Percentiles rank a stretch among this genome's conserved stretches.
Conservation (phyloP, 92 coral and sea anemone species). For the Umimayanthus kanabou region DNA sequence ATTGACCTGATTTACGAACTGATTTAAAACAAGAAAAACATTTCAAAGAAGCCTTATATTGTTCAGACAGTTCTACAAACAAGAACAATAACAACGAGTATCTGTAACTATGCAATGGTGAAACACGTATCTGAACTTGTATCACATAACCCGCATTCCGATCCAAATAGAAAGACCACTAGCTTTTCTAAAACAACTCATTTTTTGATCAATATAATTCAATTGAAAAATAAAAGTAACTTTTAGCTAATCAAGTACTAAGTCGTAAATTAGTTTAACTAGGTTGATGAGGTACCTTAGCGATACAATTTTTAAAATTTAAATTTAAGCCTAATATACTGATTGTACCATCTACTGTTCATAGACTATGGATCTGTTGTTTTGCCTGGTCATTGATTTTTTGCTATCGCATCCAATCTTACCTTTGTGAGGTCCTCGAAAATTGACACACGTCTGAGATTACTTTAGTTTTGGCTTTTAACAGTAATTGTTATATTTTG, state of each 20-base stretch:
- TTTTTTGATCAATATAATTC: slow-evolving; percentile 3
- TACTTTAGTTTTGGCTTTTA: neutral
- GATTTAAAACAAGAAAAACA: slow-evolving; percentile 17
- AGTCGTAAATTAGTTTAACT: neutral
- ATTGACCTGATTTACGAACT: neutral
- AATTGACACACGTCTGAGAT: neutral
- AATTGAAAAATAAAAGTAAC: neutral
- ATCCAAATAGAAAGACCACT: neutral
- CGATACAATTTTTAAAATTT: slow-evolving; percentile 5
- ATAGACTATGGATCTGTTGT: neutral
- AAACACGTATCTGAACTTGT: slow-evolving; percentile 1
- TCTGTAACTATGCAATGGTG: neutral
- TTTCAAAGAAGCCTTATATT: slow-evolving; percentile 14
- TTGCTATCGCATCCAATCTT: neutral
- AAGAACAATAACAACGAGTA: slow-evolving; percentile 6
- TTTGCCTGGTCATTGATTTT: neutral
- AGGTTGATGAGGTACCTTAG: neutral
- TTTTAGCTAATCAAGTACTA: slow-evolving; percentile 15
- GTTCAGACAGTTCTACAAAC: slow-evolving; percentile 28
- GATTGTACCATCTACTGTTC: neutral
- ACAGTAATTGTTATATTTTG: too few species aligned
- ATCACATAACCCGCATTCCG: neutral
- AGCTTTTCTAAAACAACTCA: neutral
- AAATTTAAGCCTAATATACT: neutral
- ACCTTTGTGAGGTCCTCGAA: slow-evolving; percentile 11